Percentiles rank a stretch among this genome's conserved stretches.
These are phyloP conservation scores for Polydrusus pterygomalis DNA, from an alignment of 2,888 invertebrate genomes.

Conservation along the genomic window DNA sequence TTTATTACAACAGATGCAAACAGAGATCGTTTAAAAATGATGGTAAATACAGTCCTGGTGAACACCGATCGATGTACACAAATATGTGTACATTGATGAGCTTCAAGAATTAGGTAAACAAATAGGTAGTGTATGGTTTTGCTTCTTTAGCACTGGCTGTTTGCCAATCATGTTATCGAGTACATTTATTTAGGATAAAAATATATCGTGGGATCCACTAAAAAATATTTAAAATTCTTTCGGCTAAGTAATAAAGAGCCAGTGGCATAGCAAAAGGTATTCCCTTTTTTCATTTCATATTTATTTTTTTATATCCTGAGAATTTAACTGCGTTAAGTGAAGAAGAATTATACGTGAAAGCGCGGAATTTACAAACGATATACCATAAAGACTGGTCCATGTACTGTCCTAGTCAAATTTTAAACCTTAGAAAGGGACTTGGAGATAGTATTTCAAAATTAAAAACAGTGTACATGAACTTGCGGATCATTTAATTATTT, in stretches of 20 bases:
- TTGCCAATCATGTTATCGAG: conserved; percentile 43
- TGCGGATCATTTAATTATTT: no score
- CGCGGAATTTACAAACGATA: no score
- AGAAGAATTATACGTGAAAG: no score
- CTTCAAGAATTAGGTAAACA: conserved; percentile 51
- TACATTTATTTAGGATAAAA: conserved; percentile 36
- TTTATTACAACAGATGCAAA: no score
- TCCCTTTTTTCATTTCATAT: no score
- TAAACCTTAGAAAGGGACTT: no score
- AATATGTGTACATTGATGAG: conserved; percentile 51
- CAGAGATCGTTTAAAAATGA: not conserved
- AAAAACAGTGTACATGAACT: no score
- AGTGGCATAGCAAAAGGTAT: not conserved
- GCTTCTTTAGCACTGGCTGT: conserved; percentile 43
- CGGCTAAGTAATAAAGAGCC: not conserved
- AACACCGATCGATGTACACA: conserved; percentile 35
- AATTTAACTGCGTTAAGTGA: no score
- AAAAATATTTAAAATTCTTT: not conserved
- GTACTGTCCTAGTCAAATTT: no score
- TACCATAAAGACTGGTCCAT: no score
- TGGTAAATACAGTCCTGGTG: not conserved
- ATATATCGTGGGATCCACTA: not conserved
- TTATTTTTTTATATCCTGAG: no score
- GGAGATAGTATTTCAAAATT: no score
- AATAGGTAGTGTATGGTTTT: conserved; percentile 39